Evolutionary conservation across 2,113 vertebrate species (phyloP).

Genomic region (Hoplias malabaricus): DNA sequence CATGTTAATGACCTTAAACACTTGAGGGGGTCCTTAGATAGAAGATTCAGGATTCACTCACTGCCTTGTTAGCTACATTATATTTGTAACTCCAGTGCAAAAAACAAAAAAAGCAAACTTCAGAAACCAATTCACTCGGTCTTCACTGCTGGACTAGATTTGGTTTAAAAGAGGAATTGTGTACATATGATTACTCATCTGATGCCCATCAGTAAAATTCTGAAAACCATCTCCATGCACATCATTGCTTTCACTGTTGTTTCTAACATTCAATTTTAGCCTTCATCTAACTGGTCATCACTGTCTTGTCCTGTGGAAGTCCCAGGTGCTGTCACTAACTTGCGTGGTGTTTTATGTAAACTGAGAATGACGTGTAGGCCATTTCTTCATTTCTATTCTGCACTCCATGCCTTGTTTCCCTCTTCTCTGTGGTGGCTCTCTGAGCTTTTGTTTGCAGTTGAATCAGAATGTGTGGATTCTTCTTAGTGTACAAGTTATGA

Average conservation of each 20-base stretch:
- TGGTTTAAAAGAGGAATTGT: too few species aligned
- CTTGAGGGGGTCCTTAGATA: too few species aligned
- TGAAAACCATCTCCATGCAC: not conserved
- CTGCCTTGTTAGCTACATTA: too few species aligned
- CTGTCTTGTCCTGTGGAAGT: conserved; percentile 2
- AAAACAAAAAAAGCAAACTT: too few species aligned
- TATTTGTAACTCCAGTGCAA: too few species aligned
- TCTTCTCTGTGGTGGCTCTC: conserved; percentile 5
- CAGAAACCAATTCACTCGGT: too few species aligned
- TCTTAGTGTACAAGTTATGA: not conserved
- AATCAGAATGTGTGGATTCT: conserved; percentile 15
- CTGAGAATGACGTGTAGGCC: not conserved
- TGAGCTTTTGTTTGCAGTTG: conserved; percentile 16
- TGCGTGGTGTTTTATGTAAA: not conserved
- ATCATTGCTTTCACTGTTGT: not conserved
- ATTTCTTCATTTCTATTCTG: conserved; percentile 38
- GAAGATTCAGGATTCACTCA: too few species aligned
- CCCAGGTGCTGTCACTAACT: conserved; percentile 1
- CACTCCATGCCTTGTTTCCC: not conserved
- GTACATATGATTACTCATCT: too few species aligned
- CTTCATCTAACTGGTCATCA: not conserved
- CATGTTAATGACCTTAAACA: too few species aligned
- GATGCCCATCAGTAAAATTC: not conserved
- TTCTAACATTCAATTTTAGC: conserved; percentile 6
- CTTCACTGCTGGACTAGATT: too few species aligned